These are phyloP conservation scores for Nothocercus julius DNA, from an alignment of 2,113 vertebrate genomes.

Conservation along the genomic window DNA sequence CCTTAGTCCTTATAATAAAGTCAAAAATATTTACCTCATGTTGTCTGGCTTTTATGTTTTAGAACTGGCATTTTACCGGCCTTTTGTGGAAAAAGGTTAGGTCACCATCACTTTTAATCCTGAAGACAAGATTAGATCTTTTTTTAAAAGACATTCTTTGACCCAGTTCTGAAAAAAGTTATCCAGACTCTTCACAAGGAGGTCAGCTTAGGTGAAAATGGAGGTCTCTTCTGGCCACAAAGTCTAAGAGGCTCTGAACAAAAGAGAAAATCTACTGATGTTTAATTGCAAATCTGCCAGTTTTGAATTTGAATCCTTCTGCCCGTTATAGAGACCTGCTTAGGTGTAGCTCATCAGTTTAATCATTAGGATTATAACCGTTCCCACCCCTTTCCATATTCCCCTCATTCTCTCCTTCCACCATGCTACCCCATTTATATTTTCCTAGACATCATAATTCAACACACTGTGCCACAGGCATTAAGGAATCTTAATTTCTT, in stretches of 20 bases:
- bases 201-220: background rate
- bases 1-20: conserved; percentile 28
- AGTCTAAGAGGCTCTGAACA: background rate
- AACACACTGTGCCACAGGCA: background rate
- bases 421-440: background rate
- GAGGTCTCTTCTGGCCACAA: background rate
- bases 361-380: background rate
- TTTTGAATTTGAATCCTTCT: background rate
- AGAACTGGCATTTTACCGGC: conserved; percentile 2
- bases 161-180: conserved; percentile 13
- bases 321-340: background rate
- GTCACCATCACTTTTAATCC: conserved; percentile 13
- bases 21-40: conserved; percentile 28
- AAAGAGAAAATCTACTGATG: background rate
- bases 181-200: background rate
- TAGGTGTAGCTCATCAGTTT: background rate
- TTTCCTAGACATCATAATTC: background rate
- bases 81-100: background rate
- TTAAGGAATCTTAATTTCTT: background rate
- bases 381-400: background rate
- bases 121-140: background rate
- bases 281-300: background rate
- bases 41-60: conserved; percentile 13
- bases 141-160: background rate
- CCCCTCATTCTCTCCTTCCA: background rate